A percentile compares a stretch with the other conserved stretches of the same genome.
Evolutionary conservation across 2,888 invertebrate species (phyloP).

Genomic region (Drosophila atripex): DNA sequence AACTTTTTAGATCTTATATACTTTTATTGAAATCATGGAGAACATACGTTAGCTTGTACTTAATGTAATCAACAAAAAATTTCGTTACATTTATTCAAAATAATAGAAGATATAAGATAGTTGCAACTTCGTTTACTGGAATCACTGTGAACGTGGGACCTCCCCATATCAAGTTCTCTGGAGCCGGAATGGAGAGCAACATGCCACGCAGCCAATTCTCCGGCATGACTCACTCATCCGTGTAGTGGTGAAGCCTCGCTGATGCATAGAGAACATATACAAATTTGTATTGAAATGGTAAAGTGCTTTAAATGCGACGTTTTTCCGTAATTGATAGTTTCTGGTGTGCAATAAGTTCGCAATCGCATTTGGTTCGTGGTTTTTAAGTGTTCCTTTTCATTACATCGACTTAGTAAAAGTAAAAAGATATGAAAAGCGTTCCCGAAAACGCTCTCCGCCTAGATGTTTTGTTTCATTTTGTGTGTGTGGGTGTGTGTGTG

Average conservation of each 20-base stretch:
- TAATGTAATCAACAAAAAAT: constrained; percentile 17
- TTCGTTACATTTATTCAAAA: neutral
- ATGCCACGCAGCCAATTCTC: constrained; percentile 18
- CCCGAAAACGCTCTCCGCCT: constrained; percentile 57
- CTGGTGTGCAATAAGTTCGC: neutral
- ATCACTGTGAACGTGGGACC: constrained; percentile 4
- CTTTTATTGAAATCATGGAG: constrained; percentile 10
- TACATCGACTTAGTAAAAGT: constrained; percentile 50
- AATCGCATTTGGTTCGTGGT: neutral
- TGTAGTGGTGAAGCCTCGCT: constrained; percentile 3
- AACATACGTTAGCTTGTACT: constrained; percentile 7
- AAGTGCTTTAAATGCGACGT: neutral
- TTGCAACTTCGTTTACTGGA: constrained; percentile 20
- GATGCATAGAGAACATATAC: neutral
- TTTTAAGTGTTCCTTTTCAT: constrained; percentile 3
- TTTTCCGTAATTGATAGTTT: neutral
- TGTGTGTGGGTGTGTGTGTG: constrained; percentile 32
- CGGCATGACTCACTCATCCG: constrained; percentile 4
- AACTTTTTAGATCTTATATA: constrained; percentile 1
- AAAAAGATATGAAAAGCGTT: constrained; percentile 58
- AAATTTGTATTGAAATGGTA: neutral
- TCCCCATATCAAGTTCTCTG: constrained; percentile 1
- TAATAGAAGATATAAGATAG: constrained; percentile 4
- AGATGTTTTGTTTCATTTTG: constrained; percentile 25
- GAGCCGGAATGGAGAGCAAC: constrained; percentile 2